These are phyloP conservation scores for Parasteatoda tepidariorum DNA, from an alignment of 1,140 invertebrate species.

Conservation along the genomic window DNA sequence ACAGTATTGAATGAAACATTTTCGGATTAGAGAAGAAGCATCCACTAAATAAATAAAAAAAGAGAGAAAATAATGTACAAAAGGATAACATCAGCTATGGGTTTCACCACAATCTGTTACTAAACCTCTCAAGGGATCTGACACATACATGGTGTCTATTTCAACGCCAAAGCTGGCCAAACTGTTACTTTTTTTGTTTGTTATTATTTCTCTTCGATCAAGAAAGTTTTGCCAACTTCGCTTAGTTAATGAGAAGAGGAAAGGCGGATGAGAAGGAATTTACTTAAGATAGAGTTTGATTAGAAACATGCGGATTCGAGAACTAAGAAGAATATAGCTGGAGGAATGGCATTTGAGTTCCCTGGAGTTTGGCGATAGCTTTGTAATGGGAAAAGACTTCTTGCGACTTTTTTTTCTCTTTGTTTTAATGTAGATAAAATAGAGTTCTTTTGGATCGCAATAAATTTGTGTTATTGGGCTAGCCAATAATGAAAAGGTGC, in stretches of 20 bases:
- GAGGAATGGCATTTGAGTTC: constrained; percentile 1
- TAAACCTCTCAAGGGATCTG: constrained; percentile 1
- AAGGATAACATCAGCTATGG: constrained; percentile 30
- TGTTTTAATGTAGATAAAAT: too few relatives aligned
- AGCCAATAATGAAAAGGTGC: too few relatives aligned
- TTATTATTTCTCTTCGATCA: constrained; percentile 22
- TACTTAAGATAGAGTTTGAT: constrained; percentile 12
- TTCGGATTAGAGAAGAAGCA: background rate
- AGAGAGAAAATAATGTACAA: background rate
- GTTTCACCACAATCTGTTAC: constrained; percentile 33
- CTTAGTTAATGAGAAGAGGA: constrained; percentile 39
- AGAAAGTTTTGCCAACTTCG: constrained; percentile 34
- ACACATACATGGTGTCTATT: constrained; percentile 28
- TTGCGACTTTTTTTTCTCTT: background rate
- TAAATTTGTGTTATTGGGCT: too few relatives aligned
- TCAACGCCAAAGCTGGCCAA: background rate
- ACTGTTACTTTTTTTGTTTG: background rate
- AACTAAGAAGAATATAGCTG: background rate
- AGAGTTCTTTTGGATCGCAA: too few relatives aligned
- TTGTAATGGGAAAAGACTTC: background rate
- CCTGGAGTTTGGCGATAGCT: background rate
- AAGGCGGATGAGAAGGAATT: background rate
- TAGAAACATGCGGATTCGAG: constrained; percentile 8
- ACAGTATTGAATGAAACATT: constrained; percentile 27
- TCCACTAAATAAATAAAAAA: background rate